These are phyloP conservation scores for Apogon talboti DNA, from an alignment of 2,797 vertebrate species.

Conservation along the genomic window DNA sequence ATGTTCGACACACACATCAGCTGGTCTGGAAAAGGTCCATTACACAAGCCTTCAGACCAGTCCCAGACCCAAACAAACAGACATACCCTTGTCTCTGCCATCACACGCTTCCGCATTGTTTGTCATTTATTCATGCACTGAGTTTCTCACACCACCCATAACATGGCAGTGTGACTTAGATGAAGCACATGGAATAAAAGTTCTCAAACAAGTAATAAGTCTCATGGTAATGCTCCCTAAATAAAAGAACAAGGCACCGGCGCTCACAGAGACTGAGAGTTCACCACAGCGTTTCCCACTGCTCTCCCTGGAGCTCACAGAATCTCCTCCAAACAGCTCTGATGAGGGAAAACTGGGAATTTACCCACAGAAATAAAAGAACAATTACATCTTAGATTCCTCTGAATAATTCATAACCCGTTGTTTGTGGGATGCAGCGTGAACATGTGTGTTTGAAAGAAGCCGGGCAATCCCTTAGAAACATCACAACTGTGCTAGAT, in stretches of 20 bases:
- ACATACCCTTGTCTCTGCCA: conserved; percentile 1
- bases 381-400: conserved; percentile 63
- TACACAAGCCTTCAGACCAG: conserved; percentile 8
- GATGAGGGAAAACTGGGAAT: conserved; percentile 75
- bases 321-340: conserved; percentile 58
- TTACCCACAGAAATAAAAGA: conserved; percentile 69
- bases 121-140: conserved; percentile 11
- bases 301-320: conserved; percentile 56
- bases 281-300: conserved; percentile 40
- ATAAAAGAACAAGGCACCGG: conserved; percentile 66
- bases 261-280: conserved; percentile 14
- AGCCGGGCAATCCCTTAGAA: conserved; percentile 59
- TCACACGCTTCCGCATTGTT: background rate
- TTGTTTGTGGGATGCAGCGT: conserved; percentile 53
- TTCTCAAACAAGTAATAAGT: conserved; percentile 57
- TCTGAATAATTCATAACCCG: conserved; percentile 69
- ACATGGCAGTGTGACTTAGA: conserved; percentile 29
- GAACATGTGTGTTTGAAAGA: conserved; percentile 52
- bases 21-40: background rate
- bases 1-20: conserved; percentile 12
- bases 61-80: background rate
- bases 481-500: conserved; percentile 72
- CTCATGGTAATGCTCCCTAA: conserved; percentile 56
- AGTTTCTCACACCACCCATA: conserved; percentile 37
- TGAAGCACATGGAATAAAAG: conserved; percentile 47